Evolutionary conservation across 2,797 vertebrate genomes (phyloP), one percentile per base, ranked within the genome.

Genomic region (Phataginus tricuspis): DNA sequence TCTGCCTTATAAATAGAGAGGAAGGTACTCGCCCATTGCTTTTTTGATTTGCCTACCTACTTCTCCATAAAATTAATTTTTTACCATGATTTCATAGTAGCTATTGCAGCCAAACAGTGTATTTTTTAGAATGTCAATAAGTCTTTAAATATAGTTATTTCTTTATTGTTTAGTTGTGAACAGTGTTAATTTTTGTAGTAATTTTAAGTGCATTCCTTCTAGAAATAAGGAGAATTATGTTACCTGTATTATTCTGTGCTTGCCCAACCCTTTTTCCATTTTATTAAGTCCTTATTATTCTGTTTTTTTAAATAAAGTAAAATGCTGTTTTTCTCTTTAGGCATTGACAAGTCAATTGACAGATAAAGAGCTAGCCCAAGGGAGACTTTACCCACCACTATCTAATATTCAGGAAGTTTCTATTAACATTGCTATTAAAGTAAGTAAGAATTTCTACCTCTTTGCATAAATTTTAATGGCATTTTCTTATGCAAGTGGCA

Each of bases 371-470:
- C 98, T 99, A 6, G 98, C 98, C 10, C 99, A 99, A 85, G 99
- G 99, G 39, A 98, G 99, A 71, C 99, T 99, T 92, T 99, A 99
- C 97, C 99, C 99, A 71, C 99, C 99, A 0, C 99, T 99, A n/a
- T 99, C 99, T 94, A 99, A 99, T 96, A 99, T 99, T 98, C 99
- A 99, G 98, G 99, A 99, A 97, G 99, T 99, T 96, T 99, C 99
- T 29, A 55, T 99, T 97, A 98, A 98, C 96, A 99, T 99, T 97
- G 99, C 99, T 90, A 97, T 99, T 96, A 99, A 99, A 98, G 99
- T 99, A 98, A 98, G 99, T 97, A 15, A 61, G 74, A 86, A 55
- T 64, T 49, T 95, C 59, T 91, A 87, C n/a, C 31, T 90, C 37
- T 86, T 88, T 61, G 75, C 11, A 51, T 55, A 74, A 64, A 74